Percentiles rank a stretch among this genome's conserved stretches.
phyloP scores from a whole-genome alignment of 1,140 invertebrate genomes.

The Phenacoccus solenopsis region DNA sequence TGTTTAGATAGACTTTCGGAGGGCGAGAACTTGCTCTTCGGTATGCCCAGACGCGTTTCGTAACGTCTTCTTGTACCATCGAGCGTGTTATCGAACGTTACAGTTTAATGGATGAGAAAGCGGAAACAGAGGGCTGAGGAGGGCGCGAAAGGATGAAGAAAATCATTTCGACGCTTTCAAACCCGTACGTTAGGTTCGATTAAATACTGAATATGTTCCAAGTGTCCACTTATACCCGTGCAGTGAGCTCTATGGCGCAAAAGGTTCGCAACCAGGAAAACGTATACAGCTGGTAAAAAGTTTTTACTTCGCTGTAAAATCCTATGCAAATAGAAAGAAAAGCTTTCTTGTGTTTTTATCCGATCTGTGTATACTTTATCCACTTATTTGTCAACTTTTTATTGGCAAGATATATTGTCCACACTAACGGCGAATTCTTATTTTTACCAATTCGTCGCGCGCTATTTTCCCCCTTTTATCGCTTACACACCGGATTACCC shows the following conservation, averaged over 20 bases:
- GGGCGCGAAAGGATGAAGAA: not conserved
- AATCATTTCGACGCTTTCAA: not conserved
- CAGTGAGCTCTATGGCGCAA: not conserved
- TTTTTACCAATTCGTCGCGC: not conserved
- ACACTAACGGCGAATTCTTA: not conserved
- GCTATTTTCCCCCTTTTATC: not conserved
- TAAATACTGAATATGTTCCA: conserved; percentile 3
- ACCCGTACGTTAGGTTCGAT: not conserved
- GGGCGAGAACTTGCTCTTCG: not conserved
- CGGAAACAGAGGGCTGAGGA: too few species aligned
- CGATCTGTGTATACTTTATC: not conserved
- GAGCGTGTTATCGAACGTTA: not conserved
- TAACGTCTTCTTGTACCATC: not conserved
- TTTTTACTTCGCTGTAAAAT: not conserved
- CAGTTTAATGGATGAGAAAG: too few species aligned
- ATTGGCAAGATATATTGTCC: not conserved
- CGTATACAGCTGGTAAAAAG: not conserved
- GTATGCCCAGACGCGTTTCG: not conserved
- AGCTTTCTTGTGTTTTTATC: not conserved
- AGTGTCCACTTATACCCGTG: not conserved
- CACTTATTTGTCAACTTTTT: not conserved
- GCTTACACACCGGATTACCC: not conserved
- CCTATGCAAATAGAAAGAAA: not conserved
- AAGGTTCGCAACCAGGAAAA: not conserved
- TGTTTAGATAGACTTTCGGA: not conserved